Percentiles rank a stretch among this genome's conserved stretches.
phyloP scores from a whole-genome alignment of 1,140 invertebrate genomes.

The Danaus plexippus region DNA sequence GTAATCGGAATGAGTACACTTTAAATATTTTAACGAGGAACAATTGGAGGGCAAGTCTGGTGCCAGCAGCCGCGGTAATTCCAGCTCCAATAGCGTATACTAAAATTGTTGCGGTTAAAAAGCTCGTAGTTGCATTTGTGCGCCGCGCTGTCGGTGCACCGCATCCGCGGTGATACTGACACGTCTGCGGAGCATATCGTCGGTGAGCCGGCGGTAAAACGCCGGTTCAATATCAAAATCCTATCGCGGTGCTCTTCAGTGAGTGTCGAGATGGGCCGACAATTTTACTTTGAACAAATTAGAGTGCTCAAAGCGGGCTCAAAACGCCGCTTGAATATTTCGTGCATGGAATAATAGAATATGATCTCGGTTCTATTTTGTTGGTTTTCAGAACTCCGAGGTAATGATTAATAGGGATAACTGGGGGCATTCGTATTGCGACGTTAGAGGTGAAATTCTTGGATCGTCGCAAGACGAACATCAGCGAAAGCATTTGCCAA shows the following conservation, averaged over 20 bases:
- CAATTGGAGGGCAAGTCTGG: constrained; percentile 93
- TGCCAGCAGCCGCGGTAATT: constrained; percentile 93
- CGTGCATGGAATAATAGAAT: too few relatives aligned
- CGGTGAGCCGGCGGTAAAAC: constrained; percentile 54
- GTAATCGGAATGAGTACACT: constrained; percentile 92
- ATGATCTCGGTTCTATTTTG: too few relatives aligned
- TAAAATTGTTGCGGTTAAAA: constrained; percentile 88
- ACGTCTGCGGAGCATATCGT: constrained; percentile 63
- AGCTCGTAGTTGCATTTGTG: constrained; percentile 82
- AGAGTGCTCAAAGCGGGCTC: too few relatives aligned
- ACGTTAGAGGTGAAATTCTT: too few relatives aligned
- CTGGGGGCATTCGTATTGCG: too few relatives aligned
- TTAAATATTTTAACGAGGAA: constrained; percentile 91
- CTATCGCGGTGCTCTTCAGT: constrained; percentile 75
- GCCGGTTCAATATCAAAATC: constrained; percentile 62
- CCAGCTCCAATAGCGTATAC: constrained; percentile 93
- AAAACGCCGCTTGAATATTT: too few relatives aligned
- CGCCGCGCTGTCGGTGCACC: constrained; percentile 74
- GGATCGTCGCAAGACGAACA: too few relatives aligned
- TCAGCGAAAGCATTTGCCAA: too few relatives aligned
- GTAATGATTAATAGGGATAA: too few relatives aligned
- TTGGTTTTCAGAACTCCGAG: too few relatives aligned
- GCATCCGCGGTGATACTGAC: constrained; percentile 71
- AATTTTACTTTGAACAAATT: constrained; percentile 83
- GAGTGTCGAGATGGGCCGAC: constrained; percentile 77